Evolutionary conservation across 2,888 invertebrate genomes (phyloP), one percentile per base, ranked within the genome.

Genomic region (Andricus quercusramuli): DNA sequence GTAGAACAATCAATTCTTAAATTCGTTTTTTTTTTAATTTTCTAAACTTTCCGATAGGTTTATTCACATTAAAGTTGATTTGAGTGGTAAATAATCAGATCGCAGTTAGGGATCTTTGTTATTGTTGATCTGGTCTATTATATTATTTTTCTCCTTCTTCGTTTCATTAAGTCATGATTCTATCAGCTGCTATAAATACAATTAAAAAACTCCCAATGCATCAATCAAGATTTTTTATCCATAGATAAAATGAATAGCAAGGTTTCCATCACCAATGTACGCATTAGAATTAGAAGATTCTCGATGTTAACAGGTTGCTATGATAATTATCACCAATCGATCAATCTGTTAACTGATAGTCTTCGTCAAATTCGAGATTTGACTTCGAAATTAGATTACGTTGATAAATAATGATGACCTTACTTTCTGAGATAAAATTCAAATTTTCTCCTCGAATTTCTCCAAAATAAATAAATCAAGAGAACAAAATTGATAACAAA

Each of bases 251-350:
- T 37, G 6, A 44, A 68, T 37, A 44, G 22, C 68, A 68, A 74
- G 32, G 32, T 74, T 51, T 32, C 13, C 29, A 74, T 74, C 44
- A 25, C 62, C 13, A 62, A 62, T 4, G 15, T 62, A 62, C 62
- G 62, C 15, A 62, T 15, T 62, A 62, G 62, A 25, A 62, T 62
- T 25, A 62, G 25, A 25, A 25, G 62, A 25, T 62, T 62, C 62
- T 62, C 62, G 25, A 62, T 62, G 62, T 15, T 25, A 62, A 62
- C 62, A 74, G 29, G 29, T 32, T 74, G n/a, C 51, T 74, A 5
- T 32, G 29, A 74, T 74, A 56, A 74, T 51, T 56, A 51, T 51
- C 29, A 74, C 29, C 29, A 74, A 32, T 51, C 51, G 51, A 74
- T 51, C 51, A 74, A 70, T 70, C 25, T 47, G 22, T 25, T 68